A percentile compares a stretch with the other conserved stretches of the same genome.
Conservation (phyloP, 2,113 vertebrate genomes). For the Gallinago paraguaiae region DNA sequence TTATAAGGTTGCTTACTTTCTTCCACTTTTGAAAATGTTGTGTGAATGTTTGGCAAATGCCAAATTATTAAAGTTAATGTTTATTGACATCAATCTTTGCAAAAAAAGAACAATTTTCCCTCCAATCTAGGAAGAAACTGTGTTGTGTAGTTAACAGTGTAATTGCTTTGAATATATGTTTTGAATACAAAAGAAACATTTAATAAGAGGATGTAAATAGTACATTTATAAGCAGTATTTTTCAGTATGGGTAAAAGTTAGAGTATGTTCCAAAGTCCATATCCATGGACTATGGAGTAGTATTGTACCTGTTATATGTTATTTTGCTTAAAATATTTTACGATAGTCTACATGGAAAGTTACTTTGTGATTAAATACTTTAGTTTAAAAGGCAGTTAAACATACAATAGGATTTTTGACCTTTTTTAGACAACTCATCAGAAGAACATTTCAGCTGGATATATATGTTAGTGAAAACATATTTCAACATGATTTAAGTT, state of each 20-base stretch:
- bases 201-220: neutral
- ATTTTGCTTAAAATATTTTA: neutral
- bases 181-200: neutral
- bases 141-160: neutral
- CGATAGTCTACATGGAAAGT: neutral
- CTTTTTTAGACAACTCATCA: neutral
- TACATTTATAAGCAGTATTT: neutral
- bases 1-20: neutral
- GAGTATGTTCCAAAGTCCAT: neutral
- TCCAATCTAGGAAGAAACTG: neutral
- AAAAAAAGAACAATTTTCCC: neutral
- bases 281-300: neutral
- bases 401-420: neutral
- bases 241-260: neutral
- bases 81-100: neutral
- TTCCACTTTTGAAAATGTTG: neutral
- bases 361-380: neutral
- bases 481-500: neutral
- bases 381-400: neutral
- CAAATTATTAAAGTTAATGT: neutral
- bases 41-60: neutral
- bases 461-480: neutral
- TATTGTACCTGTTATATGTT: neutral
- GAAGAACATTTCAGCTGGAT: neutral
- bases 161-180: neutral